Conservation (phyloP, 2,113 vertebrate species). For the Hippocampus mohnikei region DNA sequence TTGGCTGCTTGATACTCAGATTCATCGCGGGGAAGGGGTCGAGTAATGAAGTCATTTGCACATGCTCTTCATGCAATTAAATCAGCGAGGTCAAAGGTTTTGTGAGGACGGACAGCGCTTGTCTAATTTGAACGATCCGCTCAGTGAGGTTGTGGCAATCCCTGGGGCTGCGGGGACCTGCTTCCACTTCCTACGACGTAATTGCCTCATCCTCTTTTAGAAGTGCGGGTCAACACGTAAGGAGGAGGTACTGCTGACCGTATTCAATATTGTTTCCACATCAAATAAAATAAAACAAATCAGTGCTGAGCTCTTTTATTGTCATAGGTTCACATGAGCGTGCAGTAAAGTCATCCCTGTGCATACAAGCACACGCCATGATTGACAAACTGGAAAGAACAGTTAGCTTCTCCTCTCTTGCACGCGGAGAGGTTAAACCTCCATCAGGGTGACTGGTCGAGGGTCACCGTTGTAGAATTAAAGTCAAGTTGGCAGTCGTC, state of each 20-base stretch:
- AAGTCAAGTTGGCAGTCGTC: too few relatives aligned
- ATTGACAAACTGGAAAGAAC: not conserved
- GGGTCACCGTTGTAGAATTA: too few relatives aligned
- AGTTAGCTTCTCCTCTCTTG: not conserved
- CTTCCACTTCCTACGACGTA: slow-evolving; percentile 60
- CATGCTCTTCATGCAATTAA: slow-evolving; percentile 26
- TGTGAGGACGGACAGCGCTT: slow-evolving; percentile 31
- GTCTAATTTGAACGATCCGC: slow-evolving; percentile 70
- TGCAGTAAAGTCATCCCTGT: not conserved
- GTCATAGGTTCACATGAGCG: not conserved
- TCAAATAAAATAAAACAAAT: not conserved
- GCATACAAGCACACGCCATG: not conserved
- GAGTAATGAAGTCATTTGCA: not conserved
- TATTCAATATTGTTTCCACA: too few relatives aligned
- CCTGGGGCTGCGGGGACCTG: slow-evolving; percentile 52
- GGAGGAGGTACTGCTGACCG: too few relatives aligned
- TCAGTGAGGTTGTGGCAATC: slow-evolving; percentile 36
- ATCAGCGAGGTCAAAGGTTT: slow-evolving; percentile 56
- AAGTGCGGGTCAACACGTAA: slow-evolving; percentile 45
- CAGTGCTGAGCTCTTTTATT: not conserved
- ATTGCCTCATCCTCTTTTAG: slow-evolving; percentile 53
- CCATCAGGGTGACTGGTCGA: too few relatives aligned
- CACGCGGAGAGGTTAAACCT: not conserved
- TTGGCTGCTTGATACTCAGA: not conserved
- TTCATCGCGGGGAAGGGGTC: not conserved